Conservation (phyloP, 37 sponge, comb jelly and placozoan species). For the Cliona cf. orientalis region DNA sequence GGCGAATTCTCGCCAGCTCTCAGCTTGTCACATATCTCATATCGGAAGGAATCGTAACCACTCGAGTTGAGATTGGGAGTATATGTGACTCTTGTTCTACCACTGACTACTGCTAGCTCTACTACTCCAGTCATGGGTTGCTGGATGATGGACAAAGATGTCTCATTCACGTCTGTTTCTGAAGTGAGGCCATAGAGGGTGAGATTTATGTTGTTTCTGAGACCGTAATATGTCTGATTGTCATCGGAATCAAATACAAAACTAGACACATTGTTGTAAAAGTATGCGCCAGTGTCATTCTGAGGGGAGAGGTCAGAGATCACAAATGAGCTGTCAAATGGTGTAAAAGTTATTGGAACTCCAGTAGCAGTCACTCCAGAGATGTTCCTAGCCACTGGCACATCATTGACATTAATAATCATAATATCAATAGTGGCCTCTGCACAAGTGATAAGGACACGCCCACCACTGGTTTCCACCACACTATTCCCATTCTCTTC, state of each 20-base stretch:
- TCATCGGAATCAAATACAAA: constrained; percentile 83
- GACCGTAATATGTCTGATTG: constrained; percentile 45
- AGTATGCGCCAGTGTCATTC: constrained; percentile 4
- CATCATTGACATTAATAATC: constrained; percentile 77
- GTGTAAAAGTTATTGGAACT: constrained; percentile 39
- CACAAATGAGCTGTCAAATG: constrained; percentile 62
- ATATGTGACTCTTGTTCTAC: constrained; percentile 39
- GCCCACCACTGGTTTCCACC: not conserved
- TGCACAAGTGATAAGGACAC: constrained; percentile 65
- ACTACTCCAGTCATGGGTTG: constrained; percentile 43
- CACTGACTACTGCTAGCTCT: not conserved
- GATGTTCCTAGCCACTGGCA: constrained; percentile 71
- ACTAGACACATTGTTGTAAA: constrained; percentile 45
- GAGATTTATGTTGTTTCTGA: constrained; percentile 37
- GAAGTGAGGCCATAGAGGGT: constrained; percentile 45
- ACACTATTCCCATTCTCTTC: constrained; percentile 58
- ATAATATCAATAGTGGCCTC: constrained; percentile 59
- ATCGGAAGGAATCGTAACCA: constrained; percentile 79
- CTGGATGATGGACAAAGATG: constrained; percentile 27
- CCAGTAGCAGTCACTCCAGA: constrained; percentile 32
- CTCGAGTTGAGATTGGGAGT: constrained; percentile 54
- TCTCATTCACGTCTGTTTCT: constrained; percentile 67
- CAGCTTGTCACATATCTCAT: constrained; percentile 74
- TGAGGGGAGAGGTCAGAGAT: not conserved
- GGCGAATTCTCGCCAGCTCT: not conserved